Base-by-base conservation (phyloP, 2,113 vertebrate species). In the Paraplagusia blochii region DNA sequence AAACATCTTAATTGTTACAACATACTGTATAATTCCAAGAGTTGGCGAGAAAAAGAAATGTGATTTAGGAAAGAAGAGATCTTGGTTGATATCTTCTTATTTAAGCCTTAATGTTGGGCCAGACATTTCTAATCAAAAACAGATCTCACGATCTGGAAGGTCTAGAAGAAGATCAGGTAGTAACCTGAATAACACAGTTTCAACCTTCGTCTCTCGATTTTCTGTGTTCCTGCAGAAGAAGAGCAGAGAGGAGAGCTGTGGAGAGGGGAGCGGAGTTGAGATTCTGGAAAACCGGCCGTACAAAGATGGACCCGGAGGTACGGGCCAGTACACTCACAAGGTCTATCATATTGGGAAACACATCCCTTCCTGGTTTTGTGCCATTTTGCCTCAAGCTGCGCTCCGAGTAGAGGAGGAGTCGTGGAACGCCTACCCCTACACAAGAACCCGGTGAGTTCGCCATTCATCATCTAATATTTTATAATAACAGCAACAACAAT, bases 341-440 rank as follows among this genome's bases (percentile, higher is more conserved):
- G 95, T 98, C 35, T 98, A 98, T 53, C 96, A 98, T 74, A 96
- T 98, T 60, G 96, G 96, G 46, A 96, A 95, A 91, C 96, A 98
- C 88, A 98, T 98, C 76, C 96, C 96, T 44, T 91, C 94, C 84
- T 98, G 96, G 96, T 98, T 98, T 85, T 94, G 95, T 57, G 92
- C 96, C 65, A 96, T 98, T 0, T 81, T 98, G 86, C 96, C 96
- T 48, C 97, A 98, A 69, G 96, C 96, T 0, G 96, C 95, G 0
- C 87, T 98, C 34, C 87, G 96, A 1, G 96, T 98, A 0, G 96
- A 98, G 69, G 96, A 98, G 82, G 94, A 98, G 39, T 97, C 96
- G 0, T 98, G 96, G 96, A 98, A 98, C 0, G 95, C 95, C 1
- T 98, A 98, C 80, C 95, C 95, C 4, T 97, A 98, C 34, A 98